Base-by-base conservation (phyloP, 2,888 invertebrate species). In the Polydesmus complanatus region DNA sequence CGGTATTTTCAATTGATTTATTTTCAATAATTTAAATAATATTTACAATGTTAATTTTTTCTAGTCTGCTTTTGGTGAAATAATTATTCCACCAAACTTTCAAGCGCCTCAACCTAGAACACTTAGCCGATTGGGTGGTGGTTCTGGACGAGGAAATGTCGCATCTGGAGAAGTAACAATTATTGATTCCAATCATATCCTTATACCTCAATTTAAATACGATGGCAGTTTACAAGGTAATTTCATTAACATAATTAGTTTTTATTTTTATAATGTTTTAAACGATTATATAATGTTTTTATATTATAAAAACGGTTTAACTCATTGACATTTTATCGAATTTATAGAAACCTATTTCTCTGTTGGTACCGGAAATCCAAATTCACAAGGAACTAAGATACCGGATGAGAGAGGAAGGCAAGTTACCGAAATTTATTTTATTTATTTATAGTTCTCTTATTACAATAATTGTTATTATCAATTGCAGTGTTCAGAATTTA, bases 361-460 rank as follows among this genome's bases (percentile, higher is more conserved):
- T 23, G 63, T 60, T 56, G 63, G 63, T n/a, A 59, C 62, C n/a
- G 63, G 63, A 0, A 48, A 26, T 27, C 63, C 63, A 1, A 58
- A 61, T 26, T 59, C 63, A 1, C 56, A 49, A 27, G 63, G 63
- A 3, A 59, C 61, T 5, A 63, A 62, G 54, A 58, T 63, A 3
- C 62, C 62, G 3, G 63, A 63, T 37, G 63, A 63, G 26, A 49
- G 54, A 27, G 63, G 62, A 54, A 51, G 25, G 63, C 61, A 63
- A 63, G 55, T 61, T 1, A 18, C 19, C 53, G 11, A 19, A 58
- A n/a, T 52, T 19, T 27, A 27, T 19, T 73, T 88, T 89, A 8
- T 14, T 54, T 14, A 54, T 54, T 54, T 19, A 14, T 21, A 14
- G 19, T 14, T 11, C 11, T 11, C 53, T 19, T 19, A 8, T 14